Conservation (phyloP, 2,113 vertebrate species). For the Alaudala cheleensis region DNA sequence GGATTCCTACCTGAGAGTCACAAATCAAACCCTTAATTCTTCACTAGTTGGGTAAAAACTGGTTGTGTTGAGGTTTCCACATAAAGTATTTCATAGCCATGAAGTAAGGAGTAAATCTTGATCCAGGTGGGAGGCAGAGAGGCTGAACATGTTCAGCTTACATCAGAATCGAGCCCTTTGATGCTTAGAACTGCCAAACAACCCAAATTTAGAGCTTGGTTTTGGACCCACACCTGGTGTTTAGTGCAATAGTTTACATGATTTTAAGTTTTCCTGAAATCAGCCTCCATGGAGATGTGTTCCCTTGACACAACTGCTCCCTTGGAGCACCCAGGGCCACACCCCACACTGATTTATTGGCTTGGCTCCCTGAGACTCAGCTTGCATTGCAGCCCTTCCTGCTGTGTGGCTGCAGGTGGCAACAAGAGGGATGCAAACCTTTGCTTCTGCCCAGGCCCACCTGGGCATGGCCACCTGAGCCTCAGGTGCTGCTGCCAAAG, state of each 20-base stretch:
- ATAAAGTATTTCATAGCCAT: neutral
- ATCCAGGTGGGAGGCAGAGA: neutral
- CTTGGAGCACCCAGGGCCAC: neutral
- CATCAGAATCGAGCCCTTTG: neutral
- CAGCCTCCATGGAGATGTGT: neutral
- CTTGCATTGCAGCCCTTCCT: neutral
- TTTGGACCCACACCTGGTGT: neutral
- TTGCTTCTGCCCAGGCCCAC: neutral
- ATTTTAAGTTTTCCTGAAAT: neutral
- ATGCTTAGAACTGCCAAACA: neutral
- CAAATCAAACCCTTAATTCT: neutral
- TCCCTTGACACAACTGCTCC: neutral
- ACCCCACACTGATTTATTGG: neutral
- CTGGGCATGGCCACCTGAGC: neutral
- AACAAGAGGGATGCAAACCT: neutral
- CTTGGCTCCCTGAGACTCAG: neutral
- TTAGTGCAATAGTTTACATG: neutral
- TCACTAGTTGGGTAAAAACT: neutral
- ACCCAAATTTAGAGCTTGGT: neutral
- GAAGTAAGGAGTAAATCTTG: neutral
- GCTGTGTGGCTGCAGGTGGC: neutral
- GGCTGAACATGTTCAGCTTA: neutral
- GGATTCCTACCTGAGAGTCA: neutral
- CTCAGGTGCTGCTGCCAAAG: neutral
- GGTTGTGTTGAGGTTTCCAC: neutral